Evolutionary conservation across 2,888 invertebrate species (phyloP), one percentile per base, ranked within the genome.

Genomic region (Ernsta delagoae): DNA sequence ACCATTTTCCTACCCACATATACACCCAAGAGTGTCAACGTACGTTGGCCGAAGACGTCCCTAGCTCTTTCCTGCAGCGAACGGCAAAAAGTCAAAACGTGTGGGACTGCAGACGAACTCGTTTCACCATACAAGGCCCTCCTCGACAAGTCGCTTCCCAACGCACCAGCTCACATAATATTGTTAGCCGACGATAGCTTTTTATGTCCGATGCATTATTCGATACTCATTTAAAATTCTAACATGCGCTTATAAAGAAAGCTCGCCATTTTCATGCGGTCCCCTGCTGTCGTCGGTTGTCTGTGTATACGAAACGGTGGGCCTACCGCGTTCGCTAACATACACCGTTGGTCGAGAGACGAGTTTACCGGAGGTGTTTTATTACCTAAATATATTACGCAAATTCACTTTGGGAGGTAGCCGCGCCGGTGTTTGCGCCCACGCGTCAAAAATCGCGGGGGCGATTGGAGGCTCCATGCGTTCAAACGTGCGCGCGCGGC

Each of bases 161-260:
- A 88, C 89, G 89, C 87, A 91, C 85, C 89, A 90, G 83, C 89
- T 85, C 91, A 90, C 90, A 92, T 91, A 90, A 92, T 92, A 92
- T 92, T 89, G 92, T 92, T 91, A 90, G 91, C 86, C 82, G 88
- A 85, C 89, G 92, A 92, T 92, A 91, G 91, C 91, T 93, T 93
- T 93, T 93, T 92, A 92, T 90, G 88, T 87, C 87, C 87, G 86
- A 92, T 92, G 92, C 92, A 93, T 93, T 92, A 92, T 93, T 93
- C 92, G 92, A 92, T 90, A 87, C 92, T 92, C 92, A 92, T 93
- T 93, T 93, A 90, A 93, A 93, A 93, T 92, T 92, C 92, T 93
- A 93, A 92, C 91, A 88, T 91, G 88, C 85, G 80, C 92, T 86
- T 90, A 89, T 90, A 90, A 90, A 90, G 90, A 89, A 88, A 90